Conservation (phyloP, 2,888 invertebrate genomes). For the Agrilus biguttatus region DNA sequence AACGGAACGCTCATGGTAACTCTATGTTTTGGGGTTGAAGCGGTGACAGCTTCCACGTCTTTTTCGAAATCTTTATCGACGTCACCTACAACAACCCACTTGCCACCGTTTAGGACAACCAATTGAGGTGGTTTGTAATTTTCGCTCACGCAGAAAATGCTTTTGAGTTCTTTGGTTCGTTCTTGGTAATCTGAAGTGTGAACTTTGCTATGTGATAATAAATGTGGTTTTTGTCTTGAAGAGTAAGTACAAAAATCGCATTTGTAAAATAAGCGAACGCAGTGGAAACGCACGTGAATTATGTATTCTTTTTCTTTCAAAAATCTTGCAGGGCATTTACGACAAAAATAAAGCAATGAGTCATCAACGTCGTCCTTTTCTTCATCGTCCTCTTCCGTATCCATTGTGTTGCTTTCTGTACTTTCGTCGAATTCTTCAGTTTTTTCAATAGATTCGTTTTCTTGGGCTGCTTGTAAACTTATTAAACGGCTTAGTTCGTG, state of each 20-base stretch:
- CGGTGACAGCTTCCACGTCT: slow-evolving; percentile 12
- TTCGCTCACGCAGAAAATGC: slow-evolving; percentile 47
- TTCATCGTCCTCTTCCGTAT: slow-evolving; percentile 11
- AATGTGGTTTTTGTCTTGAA: slow-evolving; percentile 52
- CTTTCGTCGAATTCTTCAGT: slow-evolving; percentile 21
- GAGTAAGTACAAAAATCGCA: slow-evolving; percentile 70
- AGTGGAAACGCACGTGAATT: slow-evolving; percentile 59
- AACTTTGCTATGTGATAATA: slow-evolving; percentile 52
- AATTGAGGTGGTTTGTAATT: slow-evolving; percentile 49
- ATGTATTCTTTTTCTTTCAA: slow-evolving; percentile 59
- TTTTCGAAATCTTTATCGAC: slow-evolving; percentile 15
- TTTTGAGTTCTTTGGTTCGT: slow-evolving; percentile 53
- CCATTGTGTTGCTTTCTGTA: slow-evolving; percentile 23
- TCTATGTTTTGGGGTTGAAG: slow-evolving; percentile 14
- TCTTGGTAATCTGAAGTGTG: slow-evolving; percentile 70
- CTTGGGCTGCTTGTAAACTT: slow-evolving; percentile 4
- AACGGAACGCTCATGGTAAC: slow-evolving; percentile 36
- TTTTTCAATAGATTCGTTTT: slow-evolving; percentile 3
- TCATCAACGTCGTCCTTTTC: slow-evolving; percentile 18
- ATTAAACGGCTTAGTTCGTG: slow-evolving; percentile 28
- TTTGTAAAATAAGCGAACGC: slow-evolving; percentile 44
- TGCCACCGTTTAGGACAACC: slow-evolving; percentile 20
- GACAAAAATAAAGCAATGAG: slow-evolving; percentile 53
- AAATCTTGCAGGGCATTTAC: slow-evolving; percentile 72
- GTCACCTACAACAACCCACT: slow-evolving; percentile 33